Evolutionary conservation across 2,113 vertebrate genomes (phyloP).

Genomic region (Gobiocypris rarus): DNA sequence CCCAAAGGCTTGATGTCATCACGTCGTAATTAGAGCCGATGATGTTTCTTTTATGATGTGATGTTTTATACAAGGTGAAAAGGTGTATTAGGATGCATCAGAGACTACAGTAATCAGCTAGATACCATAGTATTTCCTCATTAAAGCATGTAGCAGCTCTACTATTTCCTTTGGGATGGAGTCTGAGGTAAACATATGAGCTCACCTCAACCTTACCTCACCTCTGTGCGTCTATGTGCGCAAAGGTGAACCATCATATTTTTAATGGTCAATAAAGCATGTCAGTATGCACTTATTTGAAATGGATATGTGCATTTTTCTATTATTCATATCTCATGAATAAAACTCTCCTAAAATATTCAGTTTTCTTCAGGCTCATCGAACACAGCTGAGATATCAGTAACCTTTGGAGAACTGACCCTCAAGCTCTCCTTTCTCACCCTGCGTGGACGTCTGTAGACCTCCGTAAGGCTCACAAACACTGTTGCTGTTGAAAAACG

Average conservation of each 20-base stretch:
- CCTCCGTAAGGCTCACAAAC: neutral
- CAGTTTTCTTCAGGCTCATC: neutral
- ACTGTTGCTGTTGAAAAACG: neutral
- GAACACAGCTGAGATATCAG: neutral
- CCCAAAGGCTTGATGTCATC: conserved; percentile 17
- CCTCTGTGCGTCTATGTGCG: conserved; percentile 33
- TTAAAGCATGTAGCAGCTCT: conserved; percentile 7
- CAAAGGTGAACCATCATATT: neutral
- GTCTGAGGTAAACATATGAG: conserved; percentile 50
- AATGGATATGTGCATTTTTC: conserved; percentile 30
- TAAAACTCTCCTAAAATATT: conserved; percentile 20
- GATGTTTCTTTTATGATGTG: conserved; percentile 21
- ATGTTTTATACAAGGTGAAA: conserved; percentile 13
- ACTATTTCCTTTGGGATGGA: conserved; percentile 14
- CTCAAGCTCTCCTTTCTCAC: neutral
- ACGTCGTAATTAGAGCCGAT: neutral
- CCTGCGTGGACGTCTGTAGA: neutral
- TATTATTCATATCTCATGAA: conserved; percentile 36
- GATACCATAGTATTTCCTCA: conserved; percentile 43
- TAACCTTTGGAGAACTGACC: conserved; percentile 19
- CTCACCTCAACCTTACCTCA: conserved; percentile 53
- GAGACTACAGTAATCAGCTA: conserved; percentile 18
- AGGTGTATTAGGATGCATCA: conserved; percentile 17
- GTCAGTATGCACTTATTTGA: conserved; percentile 38
- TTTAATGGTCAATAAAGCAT: conserved; percentile 20